Evolutionary conservation across 2,888 invertebrate genomes (phyloP), one percentile per base, ranked within the genome.

Genomic region (Papilio gigon): DNA sequence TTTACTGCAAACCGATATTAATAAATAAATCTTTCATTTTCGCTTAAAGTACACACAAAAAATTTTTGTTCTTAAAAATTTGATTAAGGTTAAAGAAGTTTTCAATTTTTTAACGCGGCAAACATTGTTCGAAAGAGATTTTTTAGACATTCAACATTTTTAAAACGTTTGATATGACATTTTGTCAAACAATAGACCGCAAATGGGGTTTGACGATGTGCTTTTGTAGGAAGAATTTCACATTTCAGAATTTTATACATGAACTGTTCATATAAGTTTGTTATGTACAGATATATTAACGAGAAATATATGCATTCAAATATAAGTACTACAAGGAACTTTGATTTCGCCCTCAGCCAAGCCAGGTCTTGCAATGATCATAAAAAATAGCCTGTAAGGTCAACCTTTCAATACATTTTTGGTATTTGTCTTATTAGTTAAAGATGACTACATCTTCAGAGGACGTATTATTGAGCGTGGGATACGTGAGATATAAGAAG

Each of bases 401-500:
- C 68, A 42, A 68, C 20, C 60, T 60, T 60, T 60, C 50, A 40
- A 65, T 60, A 33, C 33, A 65, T 56, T 62, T 68, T 71, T 63
- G 65, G 30, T 65, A 50, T 60, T 42, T 59, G 27, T 42, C 27
- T 37, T 17, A 47, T 47, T 44, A 64, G 30, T 59, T 40, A 69
- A 83, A 76, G 75, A 97, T 97, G 96, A 95, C 96, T 75, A 96
- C 97, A 67, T 97, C 97, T 73, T 97, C 97, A 68, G 99, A 99
- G 92, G 98, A 99, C 90, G 98, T 99, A 68, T 93, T 99, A 77
- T 93, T 98, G 75, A 97, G 98, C 93, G 96, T 98, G 77, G 95
- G 96, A 74, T 95, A 97, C 89, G 99, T 99, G 71, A 95, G 97
- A 72, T 98, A 96, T 85, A 99, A 99, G 89, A 99, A 99, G 90